Evolutionary conservation across 2,113 vertebrate species (phyloP).

Genomic region (Anseranas semipalmata): DNA sequence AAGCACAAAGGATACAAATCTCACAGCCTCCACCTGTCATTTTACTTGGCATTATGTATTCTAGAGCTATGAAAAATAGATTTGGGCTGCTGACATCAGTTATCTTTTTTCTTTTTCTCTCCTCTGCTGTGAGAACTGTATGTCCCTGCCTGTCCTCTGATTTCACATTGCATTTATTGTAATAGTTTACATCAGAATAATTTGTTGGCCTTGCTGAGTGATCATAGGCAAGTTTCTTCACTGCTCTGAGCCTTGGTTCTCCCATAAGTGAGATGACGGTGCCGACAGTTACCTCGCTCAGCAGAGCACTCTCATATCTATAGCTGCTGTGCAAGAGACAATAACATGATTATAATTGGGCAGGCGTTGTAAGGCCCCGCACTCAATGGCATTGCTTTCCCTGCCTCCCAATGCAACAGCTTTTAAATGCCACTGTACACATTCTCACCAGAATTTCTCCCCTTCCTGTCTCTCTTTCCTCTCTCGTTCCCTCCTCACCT

Average conservation of each 20-base stretch:
- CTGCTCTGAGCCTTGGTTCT: not conserved
- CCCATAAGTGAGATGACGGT: not conserved
- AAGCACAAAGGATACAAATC: not conserved
- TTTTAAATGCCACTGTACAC: fast-evolving
- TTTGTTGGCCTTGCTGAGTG: not conserved
- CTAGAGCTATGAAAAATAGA: not conserved
- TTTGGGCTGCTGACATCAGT: not conserved
- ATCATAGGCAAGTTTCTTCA: not conserved
- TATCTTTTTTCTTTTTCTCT: not conserved
- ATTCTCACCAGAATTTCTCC: not conserved
- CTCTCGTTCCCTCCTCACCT: not conserved
- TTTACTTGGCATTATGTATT: not conserved
- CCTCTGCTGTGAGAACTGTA: not conserved
- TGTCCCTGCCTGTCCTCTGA: not conserved
- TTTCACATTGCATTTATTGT: not conserved
- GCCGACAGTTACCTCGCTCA: not conserved
- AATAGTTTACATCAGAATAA: not conserved
- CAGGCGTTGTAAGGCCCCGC: not conserved
- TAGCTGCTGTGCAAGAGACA: not conserved
- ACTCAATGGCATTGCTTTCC: not conserved
- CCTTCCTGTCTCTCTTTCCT: not conserved
- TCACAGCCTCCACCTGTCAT: not conserved
- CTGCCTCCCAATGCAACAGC: not conserved
- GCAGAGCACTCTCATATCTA: not conserved
- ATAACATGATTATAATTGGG: not conserved